Conservation (phyloP, 2,888 invertebrate species). For the Blastobasis lacticolella region DNA sequence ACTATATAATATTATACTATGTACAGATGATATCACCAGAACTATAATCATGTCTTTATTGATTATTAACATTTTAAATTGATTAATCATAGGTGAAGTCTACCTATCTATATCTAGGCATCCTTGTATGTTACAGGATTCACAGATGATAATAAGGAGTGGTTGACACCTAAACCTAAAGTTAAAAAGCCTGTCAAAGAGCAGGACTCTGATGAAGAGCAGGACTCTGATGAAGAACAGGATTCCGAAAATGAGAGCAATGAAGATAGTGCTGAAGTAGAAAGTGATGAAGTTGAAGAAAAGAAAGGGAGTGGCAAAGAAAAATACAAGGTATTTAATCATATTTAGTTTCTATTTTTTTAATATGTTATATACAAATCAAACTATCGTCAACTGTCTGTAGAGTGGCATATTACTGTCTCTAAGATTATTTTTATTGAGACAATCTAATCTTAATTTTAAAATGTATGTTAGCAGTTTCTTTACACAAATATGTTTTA, state of each 20-base stretch:
- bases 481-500: no score
- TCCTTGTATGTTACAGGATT: slow-evolving; percentile 56
- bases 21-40: no score
- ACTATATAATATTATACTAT: no score
- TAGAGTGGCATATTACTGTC: no score
- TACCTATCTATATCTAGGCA: neutral
- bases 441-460: no score
- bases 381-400: no score
- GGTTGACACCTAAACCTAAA: slow-evolving; percentile 78
- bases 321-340: slow-evolving; percentile 48
- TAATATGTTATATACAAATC: no score
- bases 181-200: neutral
- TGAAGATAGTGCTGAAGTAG: slow-evolving; percentile 22
- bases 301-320: slow-evolving; percentile 30
- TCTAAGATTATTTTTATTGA: no score
- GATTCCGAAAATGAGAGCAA: slow-evolving; percentile 26
- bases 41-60: no score
- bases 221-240: slow-evolving; percentile 28
- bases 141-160: slow-evolving; percentile 81
- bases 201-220: slow-evolving; percentile 31
- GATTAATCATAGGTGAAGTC: neutral
- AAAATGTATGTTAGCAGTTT: no score
- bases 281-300: slow-evolving; percentile 21
- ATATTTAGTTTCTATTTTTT: no score
- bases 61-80: no score